Percentiles rank a stretch among this genome's conserved stretches.
Evolutionary conservation across 2,797 vertebrate genomes (phyloP).

Genomic region (Rhinichthys osculus): DNA sequence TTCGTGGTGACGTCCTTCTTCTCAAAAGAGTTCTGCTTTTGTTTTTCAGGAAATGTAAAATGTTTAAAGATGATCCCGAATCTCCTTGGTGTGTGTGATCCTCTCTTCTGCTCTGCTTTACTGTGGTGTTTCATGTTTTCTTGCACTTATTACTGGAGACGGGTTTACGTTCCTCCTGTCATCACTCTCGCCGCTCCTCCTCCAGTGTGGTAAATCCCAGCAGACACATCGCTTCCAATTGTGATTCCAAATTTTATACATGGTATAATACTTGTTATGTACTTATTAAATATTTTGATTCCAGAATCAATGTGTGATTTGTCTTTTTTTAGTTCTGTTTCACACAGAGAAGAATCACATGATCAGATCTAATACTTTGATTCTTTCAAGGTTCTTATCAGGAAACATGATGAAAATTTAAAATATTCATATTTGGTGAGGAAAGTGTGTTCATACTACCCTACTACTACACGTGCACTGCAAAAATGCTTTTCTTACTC

Average conservation of each 20-base stretch:
- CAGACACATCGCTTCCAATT: constrained; percentile 93
- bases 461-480: too few species aligned
- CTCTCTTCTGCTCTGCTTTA: constrained; percentile 71
- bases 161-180: constrained; percentile 75
- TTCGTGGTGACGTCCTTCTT: constrained; percentile 71
- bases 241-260: constrained; percentile 99
- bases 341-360: neutral
- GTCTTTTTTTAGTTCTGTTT: neutral
- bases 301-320: constrained; percentile 72
- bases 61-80: neutral
- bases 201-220: constrained; percentile 85
- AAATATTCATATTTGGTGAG: too few species aligned
- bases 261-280: constrained; percentile 95
- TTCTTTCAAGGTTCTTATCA: too few species aligned
- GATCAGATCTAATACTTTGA: too few species aligned
- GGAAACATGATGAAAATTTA: too few species aligned
- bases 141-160: constrained; percentile 85
- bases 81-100: constrained; percentile 72
- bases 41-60: constrained; percentile 63
- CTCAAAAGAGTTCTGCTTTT: constrained; percentile 66
- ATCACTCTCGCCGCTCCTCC: constrained; percentile 82
- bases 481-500: too few species aligned
- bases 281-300: constrained; percentile 99
- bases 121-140: constrained; percentile 88
- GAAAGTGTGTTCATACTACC: too few species aligned